phyloP scores from a whole-genome alignment of 2,888 invertebrate genomes.

The Abrostola triplasia region DNA sequence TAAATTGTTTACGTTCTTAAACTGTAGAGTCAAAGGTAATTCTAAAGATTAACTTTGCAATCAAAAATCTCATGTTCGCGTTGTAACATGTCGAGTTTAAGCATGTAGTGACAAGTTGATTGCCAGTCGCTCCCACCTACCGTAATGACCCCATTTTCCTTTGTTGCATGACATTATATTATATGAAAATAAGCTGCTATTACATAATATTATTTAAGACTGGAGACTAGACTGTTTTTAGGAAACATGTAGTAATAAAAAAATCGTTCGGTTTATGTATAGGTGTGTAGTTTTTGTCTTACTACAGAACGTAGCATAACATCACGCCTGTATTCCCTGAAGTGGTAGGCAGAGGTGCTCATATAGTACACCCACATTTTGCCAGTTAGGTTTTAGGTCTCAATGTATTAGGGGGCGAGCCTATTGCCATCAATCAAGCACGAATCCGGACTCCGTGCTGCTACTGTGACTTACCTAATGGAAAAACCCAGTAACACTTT shows the following conservation, averaged over 20 bases:
- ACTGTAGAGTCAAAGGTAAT: neutral
- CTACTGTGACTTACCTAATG: no score
- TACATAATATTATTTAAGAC: slow-evolving; percentile 9
- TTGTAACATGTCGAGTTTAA: slow-evolving; percentile 17
- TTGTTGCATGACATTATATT: slow-evolving; percentile 39
- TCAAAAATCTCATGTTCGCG: slow-evolving; percentile 8
- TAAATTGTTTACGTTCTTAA: neutral
- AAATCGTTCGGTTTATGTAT: neutral
- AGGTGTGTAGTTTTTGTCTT: neutral
- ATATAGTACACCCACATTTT: no score
- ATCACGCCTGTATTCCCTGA: no score
- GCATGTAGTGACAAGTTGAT: slow-evolving; percentile 48
- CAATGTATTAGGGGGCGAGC: no score
- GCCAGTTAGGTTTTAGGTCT: no score
- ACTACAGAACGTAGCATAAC: no score
- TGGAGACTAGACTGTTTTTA: slow-evolving; percentile 16
- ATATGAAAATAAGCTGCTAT: slow-evolving; percentile 30
- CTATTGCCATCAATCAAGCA: no score
- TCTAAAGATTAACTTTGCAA: slow-evolving; percentile 15
- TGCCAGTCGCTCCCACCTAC: slow-evolving; percentile 20
- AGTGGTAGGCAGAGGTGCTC: no score
- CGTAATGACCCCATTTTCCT: slow-evolving; percentile 39
- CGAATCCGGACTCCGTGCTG: no score
- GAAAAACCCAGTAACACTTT: no score
- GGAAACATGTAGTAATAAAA: slow-evolving; percentile 4